Percentiles rank a stretch among this genome's conserved stretches.
These are phyloP conservation scores for Petrocephalus sullivani DNA, from an alignment of 2,797 vertebrate genomes.

Conservation along the genomic window DNA sequence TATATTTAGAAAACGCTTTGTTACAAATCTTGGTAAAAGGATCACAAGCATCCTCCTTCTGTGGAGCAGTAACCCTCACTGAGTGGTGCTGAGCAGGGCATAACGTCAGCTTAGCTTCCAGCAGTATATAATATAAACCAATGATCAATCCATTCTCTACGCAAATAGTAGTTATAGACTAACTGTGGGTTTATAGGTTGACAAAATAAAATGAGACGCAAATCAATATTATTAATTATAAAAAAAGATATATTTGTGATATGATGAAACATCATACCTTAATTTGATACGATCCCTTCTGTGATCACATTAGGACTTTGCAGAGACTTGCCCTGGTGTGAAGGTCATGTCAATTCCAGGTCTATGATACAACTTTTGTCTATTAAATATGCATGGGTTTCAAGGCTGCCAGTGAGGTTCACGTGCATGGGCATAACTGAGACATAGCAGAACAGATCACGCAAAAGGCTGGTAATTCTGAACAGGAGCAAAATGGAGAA, in stretches of 20 bases:
- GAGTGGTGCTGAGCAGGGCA: background rate
- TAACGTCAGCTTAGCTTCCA: background rate
- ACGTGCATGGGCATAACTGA: background rate
- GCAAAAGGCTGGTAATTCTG: background rate
- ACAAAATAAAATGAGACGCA: background rate
- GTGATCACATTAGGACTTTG: background rate
- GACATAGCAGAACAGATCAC: background rate
- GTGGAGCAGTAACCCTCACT: background rate
- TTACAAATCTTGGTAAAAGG: background rate
- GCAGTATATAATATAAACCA: background rate
- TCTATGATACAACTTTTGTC: background rate
- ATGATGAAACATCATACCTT: background rate
- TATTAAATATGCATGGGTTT: background rate
- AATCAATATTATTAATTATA: background rate
- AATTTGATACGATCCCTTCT: background rate
- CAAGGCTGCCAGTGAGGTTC: background rate
- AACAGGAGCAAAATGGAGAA: background rate
- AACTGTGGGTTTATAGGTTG: background rate
- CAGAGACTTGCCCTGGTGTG: background rate
- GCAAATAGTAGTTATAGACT: background rate
- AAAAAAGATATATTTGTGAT: background rate
- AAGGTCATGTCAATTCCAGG: background rate
- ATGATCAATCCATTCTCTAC: background rate
- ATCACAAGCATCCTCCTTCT: background rate
- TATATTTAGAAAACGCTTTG: constrained; percentile 6